Conservation (phyloP, 2,113 vertebrate genomes). For the Nycticorax nycticorax region DNA sequence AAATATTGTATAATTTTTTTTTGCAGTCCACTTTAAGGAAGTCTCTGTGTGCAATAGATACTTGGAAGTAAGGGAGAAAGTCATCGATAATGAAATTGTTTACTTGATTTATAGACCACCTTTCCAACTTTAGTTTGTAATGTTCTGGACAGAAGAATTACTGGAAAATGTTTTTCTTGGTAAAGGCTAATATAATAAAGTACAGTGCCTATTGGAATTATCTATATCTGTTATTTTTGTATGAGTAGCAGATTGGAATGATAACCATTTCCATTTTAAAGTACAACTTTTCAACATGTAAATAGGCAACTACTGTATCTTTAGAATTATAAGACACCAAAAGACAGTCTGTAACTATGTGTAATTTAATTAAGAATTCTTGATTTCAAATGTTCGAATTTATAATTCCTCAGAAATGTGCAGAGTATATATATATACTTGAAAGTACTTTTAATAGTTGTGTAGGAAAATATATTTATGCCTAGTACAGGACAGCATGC, state of each 20-base stretch:
- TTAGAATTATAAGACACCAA: not conserved
- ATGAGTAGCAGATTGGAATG: not conserved
- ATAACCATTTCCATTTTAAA: slow-evolving; percentile 2
- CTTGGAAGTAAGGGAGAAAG: not conserved
- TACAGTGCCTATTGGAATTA: not conserved
- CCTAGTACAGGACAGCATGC: not conserved
- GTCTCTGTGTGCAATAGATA: not conserved
- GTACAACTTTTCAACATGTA: not conserved
- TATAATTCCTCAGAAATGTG: not conserved
- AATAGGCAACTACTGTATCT: not conserved
- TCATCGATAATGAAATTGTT: slow-evolving; percentile 4
- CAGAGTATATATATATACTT: not conserved
- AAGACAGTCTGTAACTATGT: not conserved
- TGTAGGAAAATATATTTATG: not conserved
- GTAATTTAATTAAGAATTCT: not conserved
- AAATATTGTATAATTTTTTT: not conserved
- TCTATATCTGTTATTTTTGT: slow-evolving; percentile 6
- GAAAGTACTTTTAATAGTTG: not conserved
- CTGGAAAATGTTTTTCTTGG: slow-evolving; percentile 5
- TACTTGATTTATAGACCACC: not conserved
- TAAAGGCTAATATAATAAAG: slow-evolving; percentile 6
- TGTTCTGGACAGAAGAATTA: not conserved
- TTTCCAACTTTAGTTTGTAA: slow-evolving; percentile 6
- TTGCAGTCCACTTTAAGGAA: not conserved
- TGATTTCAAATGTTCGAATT: not conserved